Evolutionary conservation across 2,113 vertebrate species (phyloP).

Genomic region (Desmodus rotundus): DNA sequence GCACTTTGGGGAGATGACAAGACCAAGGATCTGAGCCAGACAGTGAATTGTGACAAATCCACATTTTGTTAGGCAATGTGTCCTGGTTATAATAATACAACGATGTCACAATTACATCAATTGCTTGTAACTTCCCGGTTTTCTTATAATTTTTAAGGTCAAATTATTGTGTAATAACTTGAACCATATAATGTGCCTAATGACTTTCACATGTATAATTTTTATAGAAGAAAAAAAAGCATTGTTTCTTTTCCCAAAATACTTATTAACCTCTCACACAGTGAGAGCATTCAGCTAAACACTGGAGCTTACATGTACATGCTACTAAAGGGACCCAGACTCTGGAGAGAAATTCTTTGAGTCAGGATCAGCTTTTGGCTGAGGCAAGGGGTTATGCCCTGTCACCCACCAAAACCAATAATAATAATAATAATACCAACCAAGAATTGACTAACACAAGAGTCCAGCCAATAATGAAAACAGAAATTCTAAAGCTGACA

Average conservation of each 20-base stretch:
- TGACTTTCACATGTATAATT: background rate
- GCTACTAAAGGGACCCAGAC: background rate
- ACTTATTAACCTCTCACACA: background rate
- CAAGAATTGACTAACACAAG: background rate
- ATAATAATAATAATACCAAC: background rate
- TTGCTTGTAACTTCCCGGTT: background rate
- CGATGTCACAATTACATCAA: background rate
- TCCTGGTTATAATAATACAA: background rate
- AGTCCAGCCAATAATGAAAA: background rate
- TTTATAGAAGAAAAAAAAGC: background rate
- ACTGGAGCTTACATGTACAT: background rate
- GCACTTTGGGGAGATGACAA: background rate
- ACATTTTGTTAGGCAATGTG: background rate
- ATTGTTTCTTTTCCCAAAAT: background rate
- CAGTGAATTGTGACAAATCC: background rate
- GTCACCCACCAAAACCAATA: background rate
- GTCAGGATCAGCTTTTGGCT: background rate
- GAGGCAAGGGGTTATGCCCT: background rate
- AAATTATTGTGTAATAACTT: background rate
- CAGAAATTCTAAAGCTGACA: background rate
- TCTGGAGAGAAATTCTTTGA: background rate
- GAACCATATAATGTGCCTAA: background rate
- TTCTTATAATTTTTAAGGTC: slow-evolving; percentile 1
- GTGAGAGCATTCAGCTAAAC: background rate
- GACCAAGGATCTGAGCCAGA: background rate